Base-by-base conservation (phyloP, 2,797 vertebrate species). In the Sebastes alutus region DNA sequence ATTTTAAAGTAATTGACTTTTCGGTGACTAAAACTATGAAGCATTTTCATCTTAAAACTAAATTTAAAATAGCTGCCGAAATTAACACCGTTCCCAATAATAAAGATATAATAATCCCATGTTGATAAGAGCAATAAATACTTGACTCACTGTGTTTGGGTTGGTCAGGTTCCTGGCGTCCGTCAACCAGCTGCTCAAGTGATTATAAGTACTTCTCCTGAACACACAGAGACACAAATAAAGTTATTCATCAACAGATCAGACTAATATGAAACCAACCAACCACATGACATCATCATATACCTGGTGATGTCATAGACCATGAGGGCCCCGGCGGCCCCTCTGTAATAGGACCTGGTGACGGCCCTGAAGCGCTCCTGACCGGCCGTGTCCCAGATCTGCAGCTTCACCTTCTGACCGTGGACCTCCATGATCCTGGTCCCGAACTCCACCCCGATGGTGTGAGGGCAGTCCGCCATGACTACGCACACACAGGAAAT, bases 391-490 rank as follows among this genome's bases (percentile, higher is more conserved):
- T 99, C 98, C 98, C 98, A 99, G 77, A 99, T 99, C 95, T 99
- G 98, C 92, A 99, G 96, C 95, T 99, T 99, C 89, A 99, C 98
- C 96, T 99, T 99, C 96, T 99, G 98, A 79, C 98, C 96, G 59
- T 97, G 97, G 90, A 99, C 98, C 96, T 99, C 98, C 91, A 99
- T 99, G 96, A 99, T 99, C 94, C 98, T 95, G 8, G 98, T 99
- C 81, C 98, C 98, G 83, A 99, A 99, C 94, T 99, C 98, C 89
- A 99, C 98, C 75, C 98, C 98, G 76, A 99, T 99, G 92, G 98
- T 99, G 94, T 99, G 98, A 90, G 98, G 98, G 94, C 98, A 99
- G 93, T 99, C 98, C 4, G 98, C 98, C 98, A 99, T 99, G 97
- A 99, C 98, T 99, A 90, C 10, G 23, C 20, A 29, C 29, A 72